A percentile compares a stretch with the other conserved stretches of the same genome.
Evolutionary conservation across 2,888 invertebrate species (phyloP).

Genomic region (Xylota segnis): DNA sequence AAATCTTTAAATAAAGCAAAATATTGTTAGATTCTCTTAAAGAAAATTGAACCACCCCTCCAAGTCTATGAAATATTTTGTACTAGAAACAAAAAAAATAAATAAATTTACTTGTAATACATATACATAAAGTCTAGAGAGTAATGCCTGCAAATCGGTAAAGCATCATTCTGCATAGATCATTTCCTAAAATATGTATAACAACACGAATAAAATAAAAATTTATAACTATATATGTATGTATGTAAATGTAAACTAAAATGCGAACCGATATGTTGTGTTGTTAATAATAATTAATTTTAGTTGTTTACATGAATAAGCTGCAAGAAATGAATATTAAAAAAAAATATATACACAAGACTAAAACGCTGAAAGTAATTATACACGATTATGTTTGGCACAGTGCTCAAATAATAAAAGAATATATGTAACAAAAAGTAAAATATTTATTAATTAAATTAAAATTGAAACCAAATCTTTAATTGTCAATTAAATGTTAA

Average conservation of each 20-base stretch:
- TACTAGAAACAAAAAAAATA: slow-evolving; percentile 52
- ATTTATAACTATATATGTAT: slow-evolving; percentile 25
- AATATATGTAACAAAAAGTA: slow-evolving; percentile 1
- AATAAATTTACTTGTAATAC: not conserved
- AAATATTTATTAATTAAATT: slow-evolving; percentile 34
- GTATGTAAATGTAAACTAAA: slow-evolving; percentile 45
- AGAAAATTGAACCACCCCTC: slow-evolving; percentile 75
- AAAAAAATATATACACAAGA: slow-evolving; percentile 13
- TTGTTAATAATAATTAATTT: slow-evolving; percentile 34
- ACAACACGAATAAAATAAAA: slow-evolving; percentile 24
- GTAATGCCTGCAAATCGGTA: slow-evolving; percentile 54
- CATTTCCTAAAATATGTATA: slow-evolving; percentile 26
- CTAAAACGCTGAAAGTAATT: slow-evolving; percentile 32
- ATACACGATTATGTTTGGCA: slow-evolving; percentile 43
- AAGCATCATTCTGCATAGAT: slow-evolving; percentile 37
- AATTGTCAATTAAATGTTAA: slow-evolving; percentile 72
- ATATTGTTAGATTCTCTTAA: slow-evolving; percentile 63
- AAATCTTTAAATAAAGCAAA: slow-evolving; percentile 54
- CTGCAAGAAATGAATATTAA: slow-evolving; percentile 26
- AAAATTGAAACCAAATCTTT: slow-evolving; percentile 47
- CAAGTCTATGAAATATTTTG: slow-evolving; percentile 71
- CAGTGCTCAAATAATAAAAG: slow-evolving; percentile 34
- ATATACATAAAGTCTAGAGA: slow-evolving; percentile 31
- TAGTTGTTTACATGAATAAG: slow-evolving; percentile 52
- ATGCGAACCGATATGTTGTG: slow-evolving; percentile 50